Evolutionary conservation across 2,797 vertebrate species (phyloP).

Genomic region (Tachyglossus aculeatus): DNA sequence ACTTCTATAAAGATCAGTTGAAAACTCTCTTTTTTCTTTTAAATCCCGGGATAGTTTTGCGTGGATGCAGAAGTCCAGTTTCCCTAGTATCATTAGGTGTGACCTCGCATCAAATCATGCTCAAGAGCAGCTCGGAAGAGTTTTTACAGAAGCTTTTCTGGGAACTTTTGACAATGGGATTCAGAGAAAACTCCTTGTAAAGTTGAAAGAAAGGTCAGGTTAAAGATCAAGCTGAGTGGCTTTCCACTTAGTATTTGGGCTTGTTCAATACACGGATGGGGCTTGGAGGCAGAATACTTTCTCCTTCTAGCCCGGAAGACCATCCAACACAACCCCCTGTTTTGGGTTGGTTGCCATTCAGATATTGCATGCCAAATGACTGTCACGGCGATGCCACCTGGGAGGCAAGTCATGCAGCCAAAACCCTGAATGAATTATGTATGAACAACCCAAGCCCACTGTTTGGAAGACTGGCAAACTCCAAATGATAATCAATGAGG

Average conservation of each 20-base stretch:
- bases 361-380: conserved; percentile 34
- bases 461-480: conserved; percentile 19
- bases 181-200: background rate
- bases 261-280: background rate
- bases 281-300: background rate
- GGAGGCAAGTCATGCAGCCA: conserved; percentile 38
- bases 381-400: conserved; percentile 33
- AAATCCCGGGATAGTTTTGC: background rate
- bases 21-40: too few species aligned
- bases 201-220: background rate
- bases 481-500: background rate
- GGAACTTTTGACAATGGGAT: background rate
- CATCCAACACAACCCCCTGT: conserved; percentile 28
- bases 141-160: conserved; percentile 7
- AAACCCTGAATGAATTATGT: conserved; percentile 71
- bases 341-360: conserved; percentile 19
- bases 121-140: background rate
- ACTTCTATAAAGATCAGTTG: too few species aligned
- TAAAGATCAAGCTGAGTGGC: background rate
- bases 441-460: conserved; percentile 48
- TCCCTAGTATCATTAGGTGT: conserved; percentile 13
- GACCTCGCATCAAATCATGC: background rate
- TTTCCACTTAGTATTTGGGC: background rate
- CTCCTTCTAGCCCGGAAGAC: conserved; percentile 14
- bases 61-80: conserved; percentile 3